Evolutionary conservation across 2,888 invertebrate species (phyloP).

Genomic region (Caenorhabditis macrosperma): DNA sequence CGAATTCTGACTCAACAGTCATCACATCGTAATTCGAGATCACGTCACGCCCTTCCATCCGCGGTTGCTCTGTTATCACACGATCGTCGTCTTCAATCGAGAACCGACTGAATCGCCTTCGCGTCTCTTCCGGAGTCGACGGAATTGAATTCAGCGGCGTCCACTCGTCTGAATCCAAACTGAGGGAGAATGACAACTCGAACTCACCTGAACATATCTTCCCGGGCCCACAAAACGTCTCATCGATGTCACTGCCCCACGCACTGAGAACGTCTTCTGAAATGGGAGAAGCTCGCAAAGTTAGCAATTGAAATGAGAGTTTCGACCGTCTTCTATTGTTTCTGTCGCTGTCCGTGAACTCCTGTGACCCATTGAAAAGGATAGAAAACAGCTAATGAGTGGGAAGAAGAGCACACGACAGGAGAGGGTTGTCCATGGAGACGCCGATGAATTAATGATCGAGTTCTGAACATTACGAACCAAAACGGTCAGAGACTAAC

Average conservation of each 20-base stretch:
- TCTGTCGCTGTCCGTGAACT: conserved; percentile 36
- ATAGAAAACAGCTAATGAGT: neutral
- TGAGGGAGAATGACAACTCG: neutral
- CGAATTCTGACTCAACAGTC: neutral
- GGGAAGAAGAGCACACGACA: neutral
- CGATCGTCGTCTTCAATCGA: conserved; percentile 3
- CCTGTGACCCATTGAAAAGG: conserved; percentile 16
- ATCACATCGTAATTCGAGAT: conserved; percentile 20
- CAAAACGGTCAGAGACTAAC: conserved; percentile 13
- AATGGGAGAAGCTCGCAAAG: neutral
- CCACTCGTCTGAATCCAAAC: conserved; percentile 37
- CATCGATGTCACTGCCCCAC: conserved; percentile 56
- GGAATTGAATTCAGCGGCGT: conserved; percentile 30
- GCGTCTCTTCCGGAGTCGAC: conserved; percentile 12
- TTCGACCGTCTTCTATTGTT: conserved; percentile 21
- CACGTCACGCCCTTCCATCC: too few relatives aligned
- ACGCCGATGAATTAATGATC: neutral
- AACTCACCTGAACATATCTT: conserved; percentile 41
- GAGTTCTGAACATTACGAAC: neutral
- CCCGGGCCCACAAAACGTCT: conserved; percentile 38
- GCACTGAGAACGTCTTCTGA: conserved; percentile 30
- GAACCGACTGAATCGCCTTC: conserved; percentile 7
- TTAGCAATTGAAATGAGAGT: neutral
- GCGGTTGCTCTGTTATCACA: conserved; percentile 47
- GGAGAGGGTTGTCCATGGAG: neutral